Evolutionary conservation across 2,113 vertebrate species (phyloP), one percentile per base, ranked within the genome.

Genomic region (Triplophysa siluroides): DNA sequence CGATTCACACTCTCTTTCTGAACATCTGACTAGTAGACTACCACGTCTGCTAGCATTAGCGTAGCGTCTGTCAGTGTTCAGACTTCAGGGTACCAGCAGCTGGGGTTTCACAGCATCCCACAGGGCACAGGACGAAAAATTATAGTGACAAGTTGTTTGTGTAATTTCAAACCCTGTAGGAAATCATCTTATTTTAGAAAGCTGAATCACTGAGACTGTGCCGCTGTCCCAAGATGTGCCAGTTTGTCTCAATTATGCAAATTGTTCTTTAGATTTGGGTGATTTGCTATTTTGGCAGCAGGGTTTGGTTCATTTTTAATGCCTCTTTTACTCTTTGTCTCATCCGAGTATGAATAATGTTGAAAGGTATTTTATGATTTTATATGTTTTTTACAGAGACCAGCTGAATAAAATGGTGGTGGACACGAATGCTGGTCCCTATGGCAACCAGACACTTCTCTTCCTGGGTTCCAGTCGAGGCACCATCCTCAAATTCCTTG

Each of bases 351-450:
- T 73, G 72, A 86, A 84, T 83, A 66, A 38, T 62, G 81, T 47
- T 18, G 38, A n/a, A 60, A n/a, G 50, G 50, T 58, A 26, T 67
- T 24, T 50, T 50, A 67, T 26, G 47, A 63, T 79, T 38, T 9
- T 66, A 2, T 4, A 0, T 41, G 68, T 81, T 38, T 9, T 66
- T 4, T 4, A 0, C 87, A 99, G 97, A 92, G 95, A 98, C 87
- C 96, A 96, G 88, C 92, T 98, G 78, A 96, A 94, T n/a, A 96
- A 93, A 70, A 96, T 99, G 2, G 96, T 93, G 43, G 95, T 98
- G 92, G 97, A 99, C 60, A 94, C 90, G 0, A 88, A 93, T 0
- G 96, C 96, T 0, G 97, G 97, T 13, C 95, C 97, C 0, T 90
- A 95, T 80, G 91, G 93, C 47, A 98, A 98, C 90, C 90, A 95